Evolutionary conservation across 2,797 vertebrate species (phyloP), one percentile per base, ranked within the genome.

Genomic region (Sebastes nivosus): DNA sequence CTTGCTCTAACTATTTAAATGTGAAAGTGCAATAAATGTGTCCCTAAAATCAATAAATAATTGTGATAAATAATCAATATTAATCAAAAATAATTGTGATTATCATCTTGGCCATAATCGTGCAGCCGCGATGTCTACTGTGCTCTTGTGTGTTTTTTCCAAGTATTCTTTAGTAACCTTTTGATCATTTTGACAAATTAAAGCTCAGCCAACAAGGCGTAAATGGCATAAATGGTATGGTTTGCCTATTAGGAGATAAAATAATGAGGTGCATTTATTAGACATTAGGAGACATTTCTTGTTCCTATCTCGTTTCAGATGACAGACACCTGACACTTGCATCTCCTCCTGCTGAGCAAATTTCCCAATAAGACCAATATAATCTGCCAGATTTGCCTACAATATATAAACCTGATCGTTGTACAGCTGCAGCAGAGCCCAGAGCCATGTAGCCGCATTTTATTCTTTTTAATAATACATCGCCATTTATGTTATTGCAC

Each of bases 401-500:
- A 71, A 54, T 36, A 42, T 42, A 59, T 12, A 66, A 72, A 81
- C 34, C 77, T 72, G 71, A 54, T 57, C 1, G 11, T 54, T 42
- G n/a, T 67, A 8, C 42, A 67, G 46, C 25, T 67, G 57, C 55
- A 29, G 30, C 22, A 30, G n/a, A 69, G 29, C 25, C 16, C 20
- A 69, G 14, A 63, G 24, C 18, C n/a, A 42, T 61, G 27, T 2
- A n/a, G 25, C 25, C 8, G 4, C 34, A 3, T 30, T 77, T 65
- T 42, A 24, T 32, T 75, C 1, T 36, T 36, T 61, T 68, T 29
- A 64, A 72, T 82, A 69, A 50, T 2, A 55, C 24, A 34, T 10
- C n/a, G 25, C 11, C 64, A 38, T 65, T 77, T 18, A 25, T 75
- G 58, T 73, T 82, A 68, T 54, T 68, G 68, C 63, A 60, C 58